Conservation (phyloP, 2,113 vertebrate species). For the Chionodraco myersi region DNA sequence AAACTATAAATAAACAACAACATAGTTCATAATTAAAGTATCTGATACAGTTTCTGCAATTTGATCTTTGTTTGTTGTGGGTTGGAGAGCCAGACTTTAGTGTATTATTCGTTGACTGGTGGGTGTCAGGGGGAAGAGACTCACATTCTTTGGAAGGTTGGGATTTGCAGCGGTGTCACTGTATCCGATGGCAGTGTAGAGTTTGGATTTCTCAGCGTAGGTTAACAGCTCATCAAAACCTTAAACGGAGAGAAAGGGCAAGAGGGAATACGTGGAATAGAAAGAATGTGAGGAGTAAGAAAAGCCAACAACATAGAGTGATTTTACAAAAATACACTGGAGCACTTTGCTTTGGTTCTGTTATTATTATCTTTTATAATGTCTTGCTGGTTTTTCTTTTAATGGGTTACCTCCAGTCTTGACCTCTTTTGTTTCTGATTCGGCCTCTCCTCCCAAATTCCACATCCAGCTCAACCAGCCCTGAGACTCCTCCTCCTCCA, state of each 20-base stretch:
- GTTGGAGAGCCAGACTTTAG: not conserved
- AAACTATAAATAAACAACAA: conserved; percentile 84
- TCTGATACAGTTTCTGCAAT: not conserved
- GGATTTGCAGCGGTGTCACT: conserved; percentile 93
- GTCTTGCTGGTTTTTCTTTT: not conserved
- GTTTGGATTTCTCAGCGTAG: conserved; percentile 90
- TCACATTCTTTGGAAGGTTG: conserved; percentile 95
- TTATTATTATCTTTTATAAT: not conserved
- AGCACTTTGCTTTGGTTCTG: not conserved
- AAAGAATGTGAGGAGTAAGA: not conserved
- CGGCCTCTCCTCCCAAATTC: conserved; percentile 87
- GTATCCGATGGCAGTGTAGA: conserved; percentile 98
- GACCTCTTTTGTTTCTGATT: conserved; percentile 77
- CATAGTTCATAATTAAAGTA: not conserved
- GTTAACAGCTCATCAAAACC: conserved; percentile 93
- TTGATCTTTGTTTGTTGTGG: not conserved
- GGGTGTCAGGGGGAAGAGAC: conserved; percentile 51
- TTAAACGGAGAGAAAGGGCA: conserved; percentile 64
- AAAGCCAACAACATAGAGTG: not conserved
- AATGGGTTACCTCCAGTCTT: conserved; percentile 87
- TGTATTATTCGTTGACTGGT: not conserved
- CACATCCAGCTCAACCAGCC: conserved; percentile 96
- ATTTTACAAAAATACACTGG: not conserved
- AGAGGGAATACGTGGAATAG: not conserved
- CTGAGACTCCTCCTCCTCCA: conserved; percentile 89